Conservation (phyloP, 2,113 vertebrate genomes). For the Calyptommatus sinebrachiatus region DNA sequence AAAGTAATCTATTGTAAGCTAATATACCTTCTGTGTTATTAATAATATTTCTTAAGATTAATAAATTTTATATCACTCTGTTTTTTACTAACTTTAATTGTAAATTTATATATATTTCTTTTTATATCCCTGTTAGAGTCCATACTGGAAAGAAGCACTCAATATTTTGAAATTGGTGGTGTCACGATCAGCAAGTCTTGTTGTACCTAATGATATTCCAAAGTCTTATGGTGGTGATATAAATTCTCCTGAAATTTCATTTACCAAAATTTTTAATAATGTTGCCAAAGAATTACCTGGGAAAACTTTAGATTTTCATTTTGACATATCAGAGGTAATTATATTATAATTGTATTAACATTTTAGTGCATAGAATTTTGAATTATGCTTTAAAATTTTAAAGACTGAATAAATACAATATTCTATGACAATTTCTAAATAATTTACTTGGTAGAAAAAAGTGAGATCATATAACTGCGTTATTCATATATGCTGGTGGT, state of each 20-base stretch:
- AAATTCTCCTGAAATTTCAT: constrained; percentile 92
- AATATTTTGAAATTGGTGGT: constrained; percentile 98
- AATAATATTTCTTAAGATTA: background rate
- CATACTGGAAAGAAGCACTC: constrained; percentile 97
- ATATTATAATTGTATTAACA: background rate
- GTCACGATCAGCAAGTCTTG: constrained; percentile 95
- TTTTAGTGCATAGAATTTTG: background rate
- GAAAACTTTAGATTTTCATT: constrained; percentile 99
- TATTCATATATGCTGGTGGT: background rate
- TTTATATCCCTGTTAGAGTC: constrained; percentile 76
- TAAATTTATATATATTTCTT: background rate
- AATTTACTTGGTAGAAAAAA: background rate
- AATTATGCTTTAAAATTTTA: background rate
- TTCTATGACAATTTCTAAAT: background rate
- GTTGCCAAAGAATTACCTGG: constrained; percentile 96
- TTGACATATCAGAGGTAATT: constrained; percentile 97
- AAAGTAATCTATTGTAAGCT: background rate
- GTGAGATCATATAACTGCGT: background rate
- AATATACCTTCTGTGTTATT: background rate
- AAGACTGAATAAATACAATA: background rate
- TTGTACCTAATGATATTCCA: constrained; percentile 92
- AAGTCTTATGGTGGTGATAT: constrained; percentile 87
- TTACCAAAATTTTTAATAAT: constrained; percentile 96
- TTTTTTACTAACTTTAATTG: constrained; percentile 8
- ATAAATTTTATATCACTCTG: background rate